Evolutionary conservation across 2,113 vertebrate genomes (phyloP).

Genomic region (Eleginops maclovinus): DNA sequence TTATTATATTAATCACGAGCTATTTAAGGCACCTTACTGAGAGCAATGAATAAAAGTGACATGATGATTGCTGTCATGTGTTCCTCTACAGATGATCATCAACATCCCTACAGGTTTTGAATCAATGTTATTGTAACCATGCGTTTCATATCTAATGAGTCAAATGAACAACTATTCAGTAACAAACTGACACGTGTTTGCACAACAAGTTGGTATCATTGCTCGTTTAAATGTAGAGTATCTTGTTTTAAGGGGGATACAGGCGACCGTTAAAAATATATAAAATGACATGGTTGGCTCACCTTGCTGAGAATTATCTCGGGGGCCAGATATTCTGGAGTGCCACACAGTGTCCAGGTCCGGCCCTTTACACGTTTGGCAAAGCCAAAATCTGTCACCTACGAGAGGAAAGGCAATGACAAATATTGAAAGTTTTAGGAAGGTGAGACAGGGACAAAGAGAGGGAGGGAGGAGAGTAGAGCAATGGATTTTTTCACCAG

Average conservation of each 20-base stretch:
- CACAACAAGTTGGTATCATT: background rate
- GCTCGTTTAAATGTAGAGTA: background rate
- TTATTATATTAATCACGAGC: background rate
- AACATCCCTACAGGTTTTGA: background rate
- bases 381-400: conserved; percentile 96
- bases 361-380: conserved; percentile 94
- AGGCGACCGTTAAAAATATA: background rate
- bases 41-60: too few relatives aligned
- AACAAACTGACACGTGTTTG: background rate
- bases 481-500: background rate
- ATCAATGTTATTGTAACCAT: background rate
- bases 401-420: background rate
- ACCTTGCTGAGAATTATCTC: conserved; percentile 96
- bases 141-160: background rate
- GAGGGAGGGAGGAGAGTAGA: background rate
- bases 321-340: conserved; percentile 93
- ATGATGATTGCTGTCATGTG: background rate
- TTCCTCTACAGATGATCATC: background rate
- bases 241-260: background rate
- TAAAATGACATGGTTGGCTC: conserved; percentile 11
- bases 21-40: background rate
- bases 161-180: background rate
- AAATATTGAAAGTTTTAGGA: background rate
- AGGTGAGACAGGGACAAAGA: background rate
- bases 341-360: conserved; percentile 95